phyloP scores from a whole-genome alignment of 2,797 vertebrate species.

The Tangara arthus region DNA sequence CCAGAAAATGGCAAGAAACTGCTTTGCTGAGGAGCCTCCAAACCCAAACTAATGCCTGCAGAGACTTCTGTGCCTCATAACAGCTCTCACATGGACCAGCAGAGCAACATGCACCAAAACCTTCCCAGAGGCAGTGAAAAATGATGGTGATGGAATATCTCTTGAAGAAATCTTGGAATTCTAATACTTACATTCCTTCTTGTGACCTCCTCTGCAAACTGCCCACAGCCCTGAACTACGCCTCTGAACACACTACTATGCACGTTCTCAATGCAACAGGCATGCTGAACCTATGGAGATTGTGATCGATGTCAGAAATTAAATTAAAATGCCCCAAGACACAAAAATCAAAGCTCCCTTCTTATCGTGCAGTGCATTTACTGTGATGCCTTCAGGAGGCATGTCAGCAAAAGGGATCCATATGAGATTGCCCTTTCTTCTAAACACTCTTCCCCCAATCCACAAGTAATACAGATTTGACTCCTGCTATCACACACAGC shows the following conservation, averaged over 20 bases:
- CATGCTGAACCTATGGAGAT: neutral
- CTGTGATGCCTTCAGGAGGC: neutral
- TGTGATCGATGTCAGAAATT: neutral
- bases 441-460: neutral
- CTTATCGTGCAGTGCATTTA: neutral
- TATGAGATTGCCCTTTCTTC: neutral
- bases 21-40: neutral
- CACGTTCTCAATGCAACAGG: neutral
- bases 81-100: neutral
- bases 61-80: neutral
- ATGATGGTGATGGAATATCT: neutral
- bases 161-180: neutral
- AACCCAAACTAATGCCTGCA: neutral
- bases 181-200: neutral
- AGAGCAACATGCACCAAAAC: neutral
- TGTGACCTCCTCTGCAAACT: neutral
- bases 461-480: neutral
- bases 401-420: neutral
- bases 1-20: neutral
- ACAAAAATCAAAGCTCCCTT: neutral
- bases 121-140: neutral
- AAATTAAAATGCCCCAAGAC: neutral
- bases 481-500: neutral
- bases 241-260: neutral
- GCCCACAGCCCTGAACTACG: neutral